A percentile compares a stretch with the other conserved stretches of the same genome.
Evolutionary conservation across 2,113 vertebrate species (phyloP).

Genomic region (Pangasianodon hypophthalmus): DNA sequence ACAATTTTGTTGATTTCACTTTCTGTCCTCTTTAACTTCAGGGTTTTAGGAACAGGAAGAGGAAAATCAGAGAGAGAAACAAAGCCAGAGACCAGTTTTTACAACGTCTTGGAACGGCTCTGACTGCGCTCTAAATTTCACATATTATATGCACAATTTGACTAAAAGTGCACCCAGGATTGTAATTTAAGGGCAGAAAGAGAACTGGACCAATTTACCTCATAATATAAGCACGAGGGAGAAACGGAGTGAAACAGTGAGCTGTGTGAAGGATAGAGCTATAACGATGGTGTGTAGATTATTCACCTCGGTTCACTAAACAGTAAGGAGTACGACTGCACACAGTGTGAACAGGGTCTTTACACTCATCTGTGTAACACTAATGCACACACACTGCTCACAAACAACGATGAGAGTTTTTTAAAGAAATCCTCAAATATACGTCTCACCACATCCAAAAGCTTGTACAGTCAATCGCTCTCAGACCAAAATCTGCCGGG

Average conservation of each 20-base stretch:
- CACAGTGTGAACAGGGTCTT: conserved; percentile 39
- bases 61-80: conserved; percentile 37
- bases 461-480: neutral
- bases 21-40: conserved; percentile 41
- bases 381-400: neutral
- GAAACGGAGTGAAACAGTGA: neutral
- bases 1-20: conserved; percentile 49
- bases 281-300: neutral
- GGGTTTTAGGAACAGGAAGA: conserved; percentile 40
- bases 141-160: conserved; percentile 52
- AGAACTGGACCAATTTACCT: neutral
- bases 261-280: neutral
- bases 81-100: conserved; percentile 46
- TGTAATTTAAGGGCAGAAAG: conserved; percentile 15
- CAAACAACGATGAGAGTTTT: neutral
- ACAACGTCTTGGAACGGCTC: conserved; percentile 28
- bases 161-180: conserved; percentile 29
- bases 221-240: neutral
- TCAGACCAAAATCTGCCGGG: neutral
- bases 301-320: neutral
- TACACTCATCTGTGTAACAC: conserved; percentile 28
- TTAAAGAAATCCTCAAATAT: neutral
- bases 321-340: neutral
- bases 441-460: neutral
- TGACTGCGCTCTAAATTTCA: neutral